Evolutionary conservation across 2,113 vertebrate genomes (phyloP), one percentile per base, ranked within the genome.

Genomic region (Silurus glanis): DNA sequence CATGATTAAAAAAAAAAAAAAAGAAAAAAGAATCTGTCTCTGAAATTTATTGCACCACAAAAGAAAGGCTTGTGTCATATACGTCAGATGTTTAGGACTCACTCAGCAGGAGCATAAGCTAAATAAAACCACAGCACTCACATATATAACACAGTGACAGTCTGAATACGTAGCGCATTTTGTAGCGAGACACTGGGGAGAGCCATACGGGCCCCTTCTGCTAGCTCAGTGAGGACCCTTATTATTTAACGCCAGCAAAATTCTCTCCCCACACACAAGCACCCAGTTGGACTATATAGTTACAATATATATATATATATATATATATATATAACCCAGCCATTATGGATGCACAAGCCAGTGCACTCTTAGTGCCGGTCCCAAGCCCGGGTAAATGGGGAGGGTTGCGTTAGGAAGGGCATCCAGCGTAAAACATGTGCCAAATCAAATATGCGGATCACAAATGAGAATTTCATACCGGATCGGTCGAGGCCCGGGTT

Each of bases 31-130:
- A 83, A 86, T 87, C 66, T 81, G 78, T 83, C 80, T 87, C 28
- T 83, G 90, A 90, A 90, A 91, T 88, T 83, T 91, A 84, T 83
- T 78, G 89, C 88, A 89, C 84, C 19, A 56, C 83, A 87, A 81
- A n/a, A 37, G 59, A 71, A 14, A 14, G 6, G 67, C 28, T 56
- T 67, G 86, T 82, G 80, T 90, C 21, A 61, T 83, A 79, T 12
- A 69, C 59, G 62, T 64, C 64, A 67, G 13, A 76, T 82, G 66
- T 61, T 66, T 82, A 53, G 66, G 80, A 13, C n/a, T 82, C 47
- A 53, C 62, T 66, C 59, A 66, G 61, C 80, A 64, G 58, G 80
- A 12, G 59, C 12, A 25, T 51, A n/a, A 53, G 80, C 21, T 66
- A 82, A 82, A 10, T 53, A 51, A 82, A 82, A 51, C 45, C 45